A percentile compares a stretch with the other conserved stretches of the same genome.
These are phyloP conservation scores for Ctenicera cuprea DNA, from an alignment of 2,888 invertebrate species.

Conservation along the genomic window DNA sequence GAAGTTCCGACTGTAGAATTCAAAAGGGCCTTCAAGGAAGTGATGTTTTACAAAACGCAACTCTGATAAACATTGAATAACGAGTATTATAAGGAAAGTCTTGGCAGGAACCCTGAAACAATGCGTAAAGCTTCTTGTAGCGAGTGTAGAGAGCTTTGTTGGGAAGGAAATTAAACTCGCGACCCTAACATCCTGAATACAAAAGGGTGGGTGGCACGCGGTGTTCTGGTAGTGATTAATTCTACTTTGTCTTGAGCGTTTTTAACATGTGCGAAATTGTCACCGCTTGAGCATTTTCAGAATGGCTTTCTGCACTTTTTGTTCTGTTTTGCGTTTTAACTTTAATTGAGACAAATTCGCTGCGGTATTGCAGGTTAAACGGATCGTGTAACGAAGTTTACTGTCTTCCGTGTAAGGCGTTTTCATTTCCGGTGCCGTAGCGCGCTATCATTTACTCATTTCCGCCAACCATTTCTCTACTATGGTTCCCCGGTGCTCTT, in stretches of 20 bases:
- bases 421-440: constrained; percentile 35
- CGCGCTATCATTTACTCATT: constrained; percentile 30
- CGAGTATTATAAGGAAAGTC: not conserved
- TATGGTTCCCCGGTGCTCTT: not conserved
- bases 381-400: constrained; percentile 39
- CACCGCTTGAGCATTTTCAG: not conserved
- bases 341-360: constrained; percentile 33
- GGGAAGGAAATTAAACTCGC: constrained; percentile 23
- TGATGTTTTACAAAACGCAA: not conserved
- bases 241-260: constrained; percentile 9
- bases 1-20: too few species aligned
- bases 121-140: constrained; percentile 26
- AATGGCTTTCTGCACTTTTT: not conserved
- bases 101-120: not conserved
- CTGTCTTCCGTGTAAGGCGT: constrained; percentile 33
- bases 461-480: constrained; percentile 9
- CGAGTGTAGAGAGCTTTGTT: constrained; percentile 8
- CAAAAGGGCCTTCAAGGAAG: not conserved
- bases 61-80: constrained; percentile 9
- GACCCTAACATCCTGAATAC: constrained; percentile 19
- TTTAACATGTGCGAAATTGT: constrained; percentile 21
- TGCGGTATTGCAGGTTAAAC: constrained; percentile 34
- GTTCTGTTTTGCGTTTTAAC: not conserved
- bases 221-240: constrained; percentile 16
- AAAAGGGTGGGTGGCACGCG: constrained; percentile 12